Percentiles rank a stretch among this genome's conserved stretches.
These are phyloP conservation scores for Temnothorax rugatulus DNA, from an alignment of 2,888 invertebrate species.

Conservation along the genomic window DNA sequence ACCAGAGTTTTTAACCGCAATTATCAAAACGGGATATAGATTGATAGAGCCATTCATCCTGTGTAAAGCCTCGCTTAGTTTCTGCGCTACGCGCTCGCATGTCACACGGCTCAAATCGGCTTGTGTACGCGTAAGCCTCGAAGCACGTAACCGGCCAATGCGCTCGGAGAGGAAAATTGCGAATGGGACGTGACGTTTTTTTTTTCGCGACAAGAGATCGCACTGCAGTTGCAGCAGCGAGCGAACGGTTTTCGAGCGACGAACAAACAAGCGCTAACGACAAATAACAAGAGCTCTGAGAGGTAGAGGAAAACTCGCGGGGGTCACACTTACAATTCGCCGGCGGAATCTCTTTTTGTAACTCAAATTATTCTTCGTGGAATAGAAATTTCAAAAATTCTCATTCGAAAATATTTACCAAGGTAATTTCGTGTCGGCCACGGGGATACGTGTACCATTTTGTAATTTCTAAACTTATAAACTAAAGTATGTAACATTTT, in stretches of 20 bases:
- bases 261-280: conserved; percentile 73
- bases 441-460: neutral
- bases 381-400: conserved; percentile 2
- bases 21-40: conserved; percentile 39
- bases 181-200: conserved; percentile 62
- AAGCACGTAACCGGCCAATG: conserved; percentile 62
- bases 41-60: conserved; percentile 53
- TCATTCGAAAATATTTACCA: neutral
- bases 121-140: conserved; percentile 44
- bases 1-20: conserved; percentile 20
- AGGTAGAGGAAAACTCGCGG: conserved; percentile 27
- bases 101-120: conserved; percentile 43
- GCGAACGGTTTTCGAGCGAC: conserved; percentile 58
- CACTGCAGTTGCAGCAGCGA: conserved; percentile 40
- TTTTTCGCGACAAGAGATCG: conserved; percentile 61
- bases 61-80: conserved; percentile 48
- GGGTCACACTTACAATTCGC: neutral
- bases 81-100: neutral
- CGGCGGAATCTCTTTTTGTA: neutral
- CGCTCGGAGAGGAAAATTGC: conserved; percentile 56
- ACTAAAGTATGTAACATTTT: neutral
- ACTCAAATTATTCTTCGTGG: neutral
- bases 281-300: conserved; percentile 64
- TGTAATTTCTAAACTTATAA: neutral
- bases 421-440: neutral